Base-by-base conservation (phyloP, 64 coral and sea anemone species). In the Actinia equina region DNA sequence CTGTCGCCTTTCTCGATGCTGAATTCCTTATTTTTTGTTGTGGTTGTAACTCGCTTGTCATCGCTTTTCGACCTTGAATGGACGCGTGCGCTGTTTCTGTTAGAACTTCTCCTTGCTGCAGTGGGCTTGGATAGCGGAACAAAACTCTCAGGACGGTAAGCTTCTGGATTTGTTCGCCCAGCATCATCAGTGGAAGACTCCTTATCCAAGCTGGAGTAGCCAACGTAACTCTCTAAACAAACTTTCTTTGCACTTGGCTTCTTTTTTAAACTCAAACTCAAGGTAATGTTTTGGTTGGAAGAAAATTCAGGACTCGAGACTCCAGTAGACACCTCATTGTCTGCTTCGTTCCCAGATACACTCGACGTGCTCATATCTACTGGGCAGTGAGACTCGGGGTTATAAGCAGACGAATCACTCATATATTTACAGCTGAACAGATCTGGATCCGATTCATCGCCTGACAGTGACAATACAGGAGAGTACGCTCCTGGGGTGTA, bases 241-340 rank as follows among this genome's bases (percentile, higher is more conserved):
- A 74, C 10, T 41, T 74, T 74, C 27, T 74, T 30, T 65, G 20
- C 25, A 74, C 69, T 41, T 10, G 23, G 69, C 27, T 74, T 41
- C 69, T n/a, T 20, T 69, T 69, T 74, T 74, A 12, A 74, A 0
- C 27, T 41, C 13, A 25, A 74, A 74, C 26, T 74, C 69, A 41
- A 41, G 3, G 7, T 7, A n/a, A 37, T 25, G 37, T 5, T 30
- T 25, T 41, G 10, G 27, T 15, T 74, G 12, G 69, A 30, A 74
- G 69, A 74, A 74, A 74, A 6, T 20, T 81, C 78, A 49, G 78
- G 78, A 52, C 78, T 81, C 6, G 78, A 81, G 6, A 81, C 18
- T 19, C 43, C 78, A 14, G 78, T 81, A 5, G 78, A 81, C 14
- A 81, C 49, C 45, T 81, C 78, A 52, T 81, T 81, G 18, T 81